Percentiles rank a stretch among this genome's conserved stretches.
These are phyloP conservation scores for Synanthedon tipuliformis DNA, from an alignment of 2,888 invertebrate species.

Conservation along the genomic window DNA sequence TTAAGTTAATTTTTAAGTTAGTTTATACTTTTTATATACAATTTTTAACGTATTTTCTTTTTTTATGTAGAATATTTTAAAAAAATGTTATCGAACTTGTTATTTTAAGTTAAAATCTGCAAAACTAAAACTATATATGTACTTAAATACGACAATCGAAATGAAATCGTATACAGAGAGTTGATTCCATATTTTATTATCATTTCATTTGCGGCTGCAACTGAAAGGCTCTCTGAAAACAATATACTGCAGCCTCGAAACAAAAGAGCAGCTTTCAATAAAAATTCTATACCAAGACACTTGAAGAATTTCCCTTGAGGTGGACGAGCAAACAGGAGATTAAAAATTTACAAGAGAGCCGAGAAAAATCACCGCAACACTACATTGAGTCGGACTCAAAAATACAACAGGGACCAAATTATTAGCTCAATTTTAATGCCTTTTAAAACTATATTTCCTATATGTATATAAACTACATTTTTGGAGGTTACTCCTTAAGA, in stretches of 20 bases:
- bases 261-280: not conserved
- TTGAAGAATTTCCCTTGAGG: not conserved
- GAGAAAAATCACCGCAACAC: not conserved
- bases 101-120: too few species aligned
- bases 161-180: too few species aligned
- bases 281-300: not conserved
- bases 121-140: too few species aligned
- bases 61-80: too few species aligned
- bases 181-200: not conserved
- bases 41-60: too few species aligned
- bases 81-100: too few species aligned
- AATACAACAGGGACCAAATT: not conserved
- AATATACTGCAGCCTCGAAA: not conserved
- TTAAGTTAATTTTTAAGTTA: too few species aligned
- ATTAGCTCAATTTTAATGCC: not conserved
- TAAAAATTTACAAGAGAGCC: not conserved
- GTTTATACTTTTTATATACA: too few species aligned
- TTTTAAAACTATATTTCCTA: too few species aligned
- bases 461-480: too few species aligned
- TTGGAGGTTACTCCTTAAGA: too few species aligned
- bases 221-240: not conserved
- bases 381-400: not conserved
- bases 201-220: not conserved
- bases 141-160: too few species aligned
- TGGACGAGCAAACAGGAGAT: not conserved